Conservation (phyloP, 2,797 vertebrate genomes). For the Lithobates pipiens region DNA sequence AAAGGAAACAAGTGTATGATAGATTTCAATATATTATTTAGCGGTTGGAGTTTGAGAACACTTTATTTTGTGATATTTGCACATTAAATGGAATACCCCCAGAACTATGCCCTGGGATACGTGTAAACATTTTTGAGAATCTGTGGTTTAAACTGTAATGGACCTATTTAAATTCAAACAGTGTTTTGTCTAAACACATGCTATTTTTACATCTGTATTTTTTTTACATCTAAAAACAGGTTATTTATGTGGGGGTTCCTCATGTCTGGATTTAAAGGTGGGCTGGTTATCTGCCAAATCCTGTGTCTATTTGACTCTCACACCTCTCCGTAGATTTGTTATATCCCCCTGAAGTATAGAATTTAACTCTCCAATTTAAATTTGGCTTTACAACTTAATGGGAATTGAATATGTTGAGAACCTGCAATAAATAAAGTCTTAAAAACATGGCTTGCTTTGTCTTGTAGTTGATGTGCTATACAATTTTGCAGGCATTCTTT, state of each 20-base stretch:
- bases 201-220: neutral
- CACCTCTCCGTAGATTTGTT: conserved; percentile 72
- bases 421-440: conserved; percentile 74
- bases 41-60: too few species aligned
- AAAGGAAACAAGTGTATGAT: too few species aligned
- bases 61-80: too few species aligned
- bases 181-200: neutral
- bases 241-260: conserved; percentile 68
- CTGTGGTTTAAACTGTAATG: neutral
- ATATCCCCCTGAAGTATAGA: conserved; percentile 72
- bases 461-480: conserved; percentile 69
- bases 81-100: too few species aligned
- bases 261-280: conserved; percentile 70
- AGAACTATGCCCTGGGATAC: too few species aligned
- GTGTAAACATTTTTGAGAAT: too few species aligned
- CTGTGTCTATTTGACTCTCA: conserved; percentile 74
- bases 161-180: neutral
- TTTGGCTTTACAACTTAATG: conserved; percentile 72
- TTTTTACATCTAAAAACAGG: conserved; percentile 58
- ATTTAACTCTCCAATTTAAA: conserved; percentile 72
- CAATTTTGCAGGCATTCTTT: conserved; percentile 70
- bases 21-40: too few species aligned
- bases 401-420: conserved; percentile 73
- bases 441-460: conserved; percentile 72
- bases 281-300: conserved; percentile 73